These are phyloP conservation scores for Drosophila ercepeae DNA, from an alignment of 1,140 invertebrate species.

Conservation along the genomic window DNA sequence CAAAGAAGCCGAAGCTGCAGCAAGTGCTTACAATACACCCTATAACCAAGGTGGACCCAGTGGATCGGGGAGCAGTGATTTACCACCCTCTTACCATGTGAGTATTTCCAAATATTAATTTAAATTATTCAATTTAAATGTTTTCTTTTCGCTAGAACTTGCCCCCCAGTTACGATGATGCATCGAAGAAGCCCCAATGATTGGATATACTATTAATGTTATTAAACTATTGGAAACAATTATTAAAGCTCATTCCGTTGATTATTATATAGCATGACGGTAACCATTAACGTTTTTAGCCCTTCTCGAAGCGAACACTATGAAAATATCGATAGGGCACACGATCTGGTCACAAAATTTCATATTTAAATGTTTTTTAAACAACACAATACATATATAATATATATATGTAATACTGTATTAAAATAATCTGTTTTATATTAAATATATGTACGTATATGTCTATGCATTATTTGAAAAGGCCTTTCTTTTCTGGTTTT, in stretches of 20 bases:
- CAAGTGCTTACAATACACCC: conserved; percentile 90
- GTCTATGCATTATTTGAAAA: conserved; percentile 2
- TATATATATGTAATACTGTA: conserved; percentile 2
- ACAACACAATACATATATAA: too few species aligned
- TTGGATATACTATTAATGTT: conserved; percentile 5
- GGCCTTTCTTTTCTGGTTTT: not conserved
- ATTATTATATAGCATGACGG: not conserved
- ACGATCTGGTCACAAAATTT: conserved; percentile 34
- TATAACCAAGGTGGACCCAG: conserved; percentile 73
- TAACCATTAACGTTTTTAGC: not conserved
- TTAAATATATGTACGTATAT: conserved; percentile 10
- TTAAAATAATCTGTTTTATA: conserved; percentile 3
- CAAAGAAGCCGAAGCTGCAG: conserved; percentile 94
- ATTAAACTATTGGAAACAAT: conserved; percentile 6
- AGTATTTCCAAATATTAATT: conserved; percentile 77
- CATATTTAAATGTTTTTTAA: too few species aligned
- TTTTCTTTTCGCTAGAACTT: conserved; percentile 86
- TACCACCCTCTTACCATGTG: conserved; percentile 94
- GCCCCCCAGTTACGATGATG: conserved; percentile 89
- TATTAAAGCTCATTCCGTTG: conserved; percentile 6
- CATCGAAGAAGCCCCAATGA: conserved; percentile 86
- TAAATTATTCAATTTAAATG: not conserved
- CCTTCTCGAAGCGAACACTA: not conserved
- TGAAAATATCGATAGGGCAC: not conserved
- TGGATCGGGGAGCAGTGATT: conserved; percentile 88